These are phyloP conservation scores for Noctua pronuba DNA, from an alignment of 2,888 invertebrate species.

Conservation along the genomic window DNA sequence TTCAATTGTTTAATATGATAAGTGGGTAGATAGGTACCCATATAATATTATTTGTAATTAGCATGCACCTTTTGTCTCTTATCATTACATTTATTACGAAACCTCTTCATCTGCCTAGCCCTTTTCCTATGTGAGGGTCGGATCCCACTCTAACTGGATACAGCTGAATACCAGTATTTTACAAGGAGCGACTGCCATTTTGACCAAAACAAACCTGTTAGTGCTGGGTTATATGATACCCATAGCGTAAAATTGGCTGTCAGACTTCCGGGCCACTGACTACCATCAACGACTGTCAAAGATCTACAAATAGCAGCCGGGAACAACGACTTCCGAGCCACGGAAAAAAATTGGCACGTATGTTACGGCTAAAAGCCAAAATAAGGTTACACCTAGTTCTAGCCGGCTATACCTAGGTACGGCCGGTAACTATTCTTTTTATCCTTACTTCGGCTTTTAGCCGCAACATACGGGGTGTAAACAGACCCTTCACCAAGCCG, in stretches of 20 bases:
- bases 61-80: not conserved
- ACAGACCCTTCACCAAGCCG: too few relatives aligned
- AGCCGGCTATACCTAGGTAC: too few relatives aligned
- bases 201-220: not conserved
- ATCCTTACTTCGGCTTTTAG: too few relatives aligned
- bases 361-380: too few relatives aligned
- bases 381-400: too few relatives aligned
- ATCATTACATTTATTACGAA: not conserved
- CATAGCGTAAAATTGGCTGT: not conserved
- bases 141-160: not conserved
- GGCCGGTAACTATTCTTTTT: too few relatives aligned
- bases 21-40: not conserved
- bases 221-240: not conserved
- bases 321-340: not conserved
- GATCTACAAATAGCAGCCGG: not conserved
- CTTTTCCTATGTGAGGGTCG: not conserved
- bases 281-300: not conserved
- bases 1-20: slow-evolving; percentile 5
- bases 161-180: not conserved
- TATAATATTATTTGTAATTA: not conserved
- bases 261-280: not conserved
- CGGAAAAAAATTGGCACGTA: not conserved
- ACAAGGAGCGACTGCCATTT: not conserved
- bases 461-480: too few relatives aligned
- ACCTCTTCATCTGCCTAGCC: not conserved